Percentiles rank a stretch among this genome's conserved stretches.
Evolutionary conservation across 2,797 vertebrate species (phyloP).

Genomic region (Gallirallus australis): DNA sequence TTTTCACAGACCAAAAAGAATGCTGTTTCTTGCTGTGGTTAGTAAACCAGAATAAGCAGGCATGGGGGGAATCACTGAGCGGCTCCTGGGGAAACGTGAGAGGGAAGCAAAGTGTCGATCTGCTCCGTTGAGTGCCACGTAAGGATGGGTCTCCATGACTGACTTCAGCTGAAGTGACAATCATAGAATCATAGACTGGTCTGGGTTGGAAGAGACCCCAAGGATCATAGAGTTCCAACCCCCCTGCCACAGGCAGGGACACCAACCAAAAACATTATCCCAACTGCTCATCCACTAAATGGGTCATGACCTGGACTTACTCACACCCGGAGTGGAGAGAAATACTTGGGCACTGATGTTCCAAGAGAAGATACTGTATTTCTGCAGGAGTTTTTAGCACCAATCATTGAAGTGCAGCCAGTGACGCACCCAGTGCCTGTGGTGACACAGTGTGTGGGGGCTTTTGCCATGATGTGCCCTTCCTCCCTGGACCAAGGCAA

Average conservation of each 20-base stretch:
- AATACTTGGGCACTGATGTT: not conserved
- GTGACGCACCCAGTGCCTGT: not conserved
- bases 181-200: no score
- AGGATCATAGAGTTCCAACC: no score
- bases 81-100: not conserved
- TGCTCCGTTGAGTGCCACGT: not conserved
- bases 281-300: not conserved
- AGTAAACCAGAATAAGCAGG: not conserved
- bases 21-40: not conserved
- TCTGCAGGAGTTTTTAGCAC: not conserved
- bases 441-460: accelerated
- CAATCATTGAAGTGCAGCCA: not conserved
- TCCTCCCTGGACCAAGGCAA: not conserved
- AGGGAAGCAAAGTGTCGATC: not conserved
- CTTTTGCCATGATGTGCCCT: not conserved
- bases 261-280: not conserved
- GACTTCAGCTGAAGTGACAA: not conserved
- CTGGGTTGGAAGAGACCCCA: no score
- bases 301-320: not conserved
- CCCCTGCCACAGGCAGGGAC: no score
- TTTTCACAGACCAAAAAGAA: not conserved
- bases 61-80: not conserved
- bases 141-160: not conserved
- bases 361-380: not conserved
- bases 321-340: not conserved